phyloP scores from a whole-genome alignment of 2,797 vertebrate genomes.

The Periparus ater region DNA sequence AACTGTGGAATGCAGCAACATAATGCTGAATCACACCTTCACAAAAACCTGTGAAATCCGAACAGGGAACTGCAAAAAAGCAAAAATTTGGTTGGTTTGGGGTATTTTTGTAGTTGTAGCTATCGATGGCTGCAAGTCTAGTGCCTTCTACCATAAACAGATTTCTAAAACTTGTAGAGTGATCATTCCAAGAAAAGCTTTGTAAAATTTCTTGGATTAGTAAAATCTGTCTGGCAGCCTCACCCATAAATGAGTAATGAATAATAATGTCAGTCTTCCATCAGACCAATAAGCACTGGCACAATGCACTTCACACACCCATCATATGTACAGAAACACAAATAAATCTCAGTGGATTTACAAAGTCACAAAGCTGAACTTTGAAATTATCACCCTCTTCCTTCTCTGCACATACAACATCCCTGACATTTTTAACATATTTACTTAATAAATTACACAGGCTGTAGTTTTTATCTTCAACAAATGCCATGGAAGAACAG shows the following conservation, averaged over 20 bases:
- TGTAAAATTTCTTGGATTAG: conserved; percentile 26
- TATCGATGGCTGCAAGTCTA: neutral
- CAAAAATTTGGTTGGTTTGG: neutral
- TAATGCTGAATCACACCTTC: neutral
- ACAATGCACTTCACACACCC: neutral
- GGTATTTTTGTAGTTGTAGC: neutral
- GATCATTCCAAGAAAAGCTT: neutral
- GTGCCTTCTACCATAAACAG: neutral
- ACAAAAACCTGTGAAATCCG: neutral
- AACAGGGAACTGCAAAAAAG: neutral
- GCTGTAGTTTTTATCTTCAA: neutral
- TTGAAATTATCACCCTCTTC: neutral
- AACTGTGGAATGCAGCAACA: neutral
- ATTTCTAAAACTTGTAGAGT: neutral
- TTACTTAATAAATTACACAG: neutral
- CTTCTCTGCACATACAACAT: neutral
- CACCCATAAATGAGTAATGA: conserved; percentile 10
- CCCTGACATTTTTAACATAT: fast-evolving
- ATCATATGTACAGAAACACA: conserved; percentile 8
- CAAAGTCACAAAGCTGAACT: neutral
- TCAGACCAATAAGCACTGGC: conserved; percentile 7
- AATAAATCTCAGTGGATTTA: neutral
- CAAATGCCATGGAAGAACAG: neutral
- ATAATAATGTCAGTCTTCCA: conserved; percentile 27
- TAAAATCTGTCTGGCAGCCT: neutral